phyloP scores from a whole-genome alignment of 2,888 invertebrate species.

The Agonopterix arenella region DNA sequence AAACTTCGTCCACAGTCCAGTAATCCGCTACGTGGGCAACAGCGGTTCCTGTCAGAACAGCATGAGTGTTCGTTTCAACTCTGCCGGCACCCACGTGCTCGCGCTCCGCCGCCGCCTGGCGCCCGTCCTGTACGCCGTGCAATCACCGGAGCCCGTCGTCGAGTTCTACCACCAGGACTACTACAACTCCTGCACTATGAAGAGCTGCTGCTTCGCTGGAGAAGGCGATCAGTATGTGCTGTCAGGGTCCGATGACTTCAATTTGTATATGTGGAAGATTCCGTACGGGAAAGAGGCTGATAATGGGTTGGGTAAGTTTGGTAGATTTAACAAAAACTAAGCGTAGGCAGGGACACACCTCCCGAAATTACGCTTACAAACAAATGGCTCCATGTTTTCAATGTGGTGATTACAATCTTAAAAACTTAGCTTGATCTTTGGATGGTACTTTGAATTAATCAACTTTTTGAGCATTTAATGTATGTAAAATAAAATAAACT shows the following conservation, averaged over 20 bases:
- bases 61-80: slow-evolving; percentile 95
- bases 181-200: slow-evolving; percentile 98
- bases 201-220: slow-evolving; percentile 96
- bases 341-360: no score
- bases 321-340: no score
- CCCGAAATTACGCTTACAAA: no score
- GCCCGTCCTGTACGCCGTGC: slow-evolving; percentile 87
- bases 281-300: slow-evolving; percentile 72
- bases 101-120: slow-evolving; percentile 91
- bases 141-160: slow-evolving; percentile 83
- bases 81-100: slow-evolving; percentile 84
- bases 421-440: no score
- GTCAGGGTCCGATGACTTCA: slow-evolving; percentile 97
- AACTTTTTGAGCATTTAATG: background rate
- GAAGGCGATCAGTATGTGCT: slow-evolving; percentile 91
- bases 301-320: slow-evolving; percentile 30
- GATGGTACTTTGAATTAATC: background rate
- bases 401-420: no score
- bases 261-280: slow-evolving; percentile 95
- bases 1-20: slow-evolving; percentile 69
- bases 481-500: background rate
- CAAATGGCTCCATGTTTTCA: no score
- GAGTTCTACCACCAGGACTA: slow-evolving; percentile 94
- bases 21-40: slow-evolving; percentile 82
- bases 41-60: slow-evolving; percentile 82